phyloP scores from a whole-genome alignment of 35 echinoderm and acorn worm species.

The Patiria miniata region DNA sequence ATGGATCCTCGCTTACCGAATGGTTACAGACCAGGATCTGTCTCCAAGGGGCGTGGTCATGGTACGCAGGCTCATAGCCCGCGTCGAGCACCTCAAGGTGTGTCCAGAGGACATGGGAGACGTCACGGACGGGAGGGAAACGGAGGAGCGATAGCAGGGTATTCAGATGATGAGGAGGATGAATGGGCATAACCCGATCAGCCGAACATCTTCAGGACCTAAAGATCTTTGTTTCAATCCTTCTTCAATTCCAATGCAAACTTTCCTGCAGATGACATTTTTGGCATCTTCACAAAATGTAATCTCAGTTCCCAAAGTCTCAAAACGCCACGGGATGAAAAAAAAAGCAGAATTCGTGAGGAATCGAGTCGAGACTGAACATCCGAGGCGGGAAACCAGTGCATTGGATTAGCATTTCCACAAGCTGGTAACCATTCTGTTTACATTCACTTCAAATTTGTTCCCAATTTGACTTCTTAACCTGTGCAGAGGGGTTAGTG shows the following conservation, averaged over 20 bases:
- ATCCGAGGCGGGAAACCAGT: no score
- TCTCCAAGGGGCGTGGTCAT: constrained; percentile 88
- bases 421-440: no score
- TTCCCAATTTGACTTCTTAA: background rate
- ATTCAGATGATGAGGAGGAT: constrained; percentile 86
- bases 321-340: no score
- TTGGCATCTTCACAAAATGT: no score
- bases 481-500: constrained; percentile 4
- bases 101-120: constrained; percentile 77
- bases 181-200: constrained; percentile 70
- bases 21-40: constrained; percentile 72
- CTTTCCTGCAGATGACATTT: no score
- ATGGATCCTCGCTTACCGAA: constrained; percentile 87
- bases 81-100: constrained; percentile 75
- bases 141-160: constrained; percentile 71
- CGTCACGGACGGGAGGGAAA: constrained; percentile 74
- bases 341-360: no score
- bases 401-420: no score
- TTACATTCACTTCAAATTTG: background rate
- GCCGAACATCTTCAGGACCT: no score
- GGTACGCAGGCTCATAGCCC: constrained; percentile 93
- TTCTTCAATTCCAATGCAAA: no score
- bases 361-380: no score
- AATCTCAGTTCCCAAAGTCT: no score
- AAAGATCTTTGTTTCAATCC: no score